These are phyloP conservation scores for Hippopotamyrus pictus DNA, from an alignment of 2,797 vertebrate genomes.

Conservation along the genomic window DNA sequence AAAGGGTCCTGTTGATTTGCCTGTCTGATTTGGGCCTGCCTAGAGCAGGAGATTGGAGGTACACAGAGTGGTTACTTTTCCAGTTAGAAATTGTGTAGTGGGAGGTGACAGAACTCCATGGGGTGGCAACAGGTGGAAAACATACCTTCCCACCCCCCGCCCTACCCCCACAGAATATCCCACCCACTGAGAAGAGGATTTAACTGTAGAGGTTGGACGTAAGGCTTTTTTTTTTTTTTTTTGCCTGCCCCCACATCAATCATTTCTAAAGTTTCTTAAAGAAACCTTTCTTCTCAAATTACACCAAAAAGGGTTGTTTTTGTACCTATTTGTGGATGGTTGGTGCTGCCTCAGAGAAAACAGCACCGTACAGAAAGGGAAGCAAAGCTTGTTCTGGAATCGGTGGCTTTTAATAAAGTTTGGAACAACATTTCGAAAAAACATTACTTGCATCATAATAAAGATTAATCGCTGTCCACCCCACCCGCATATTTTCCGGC, in stretches of 20 bases:
- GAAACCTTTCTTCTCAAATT: neutral
- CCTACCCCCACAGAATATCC: neutral
- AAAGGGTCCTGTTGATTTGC: neutral
- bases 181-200: conserved; percentile 6
- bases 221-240: neutral
- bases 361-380: neutral
- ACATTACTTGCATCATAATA: neutral
- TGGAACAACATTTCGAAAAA: neutral
- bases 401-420: neutral
- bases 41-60: neutral
- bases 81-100: conserved; percentile 24
- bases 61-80: neutral
- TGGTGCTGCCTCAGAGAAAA: neutral
- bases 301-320: neutral
- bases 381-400: neutral
- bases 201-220: neutral
- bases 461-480: neutral
- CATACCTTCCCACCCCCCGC: neutral
- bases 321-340: neutral
- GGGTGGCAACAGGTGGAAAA: conserved; percentile 18
- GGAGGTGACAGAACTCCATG: conserved; percentile 8
- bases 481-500: neutral
- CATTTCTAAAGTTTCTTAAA: neutral
- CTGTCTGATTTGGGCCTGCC: neutral
- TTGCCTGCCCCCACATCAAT: conserved; percentile 10